Conservation (phyloP, 1,140 invertebrate genomes). For the Rhyacophila brunnea region DNA sequence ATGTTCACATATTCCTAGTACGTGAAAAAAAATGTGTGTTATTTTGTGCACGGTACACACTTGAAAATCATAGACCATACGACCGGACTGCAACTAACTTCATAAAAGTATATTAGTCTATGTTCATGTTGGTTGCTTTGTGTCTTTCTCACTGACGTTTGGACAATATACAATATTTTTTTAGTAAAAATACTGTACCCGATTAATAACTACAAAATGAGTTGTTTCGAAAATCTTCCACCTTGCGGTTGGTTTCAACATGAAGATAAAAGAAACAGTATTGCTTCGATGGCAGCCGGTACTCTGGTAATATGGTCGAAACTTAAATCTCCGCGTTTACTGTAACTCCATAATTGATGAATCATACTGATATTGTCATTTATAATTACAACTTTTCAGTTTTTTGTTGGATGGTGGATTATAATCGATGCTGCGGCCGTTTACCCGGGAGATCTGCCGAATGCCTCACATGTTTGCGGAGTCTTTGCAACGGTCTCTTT, state of each 20-base stretch:
- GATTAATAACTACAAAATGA: slow-evolving; percentile 40
- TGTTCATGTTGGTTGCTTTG: background rate
- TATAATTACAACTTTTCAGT: too few relatives aligned
- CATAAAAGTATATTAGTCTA: too few relatives aligned
- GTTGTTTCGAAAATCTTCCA: slow-evolving; percentile 50
- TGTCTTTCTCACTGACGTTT: background rate
- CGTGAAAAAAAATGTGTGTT: too few relatives aligned
- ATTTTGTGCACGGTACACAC: too few relatives aligned
- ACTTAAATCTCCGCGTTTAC: background rate
- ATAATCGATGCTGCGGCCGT: slow-evolving; percentile 90
- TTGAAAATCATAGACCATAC: too few relatives aligned
- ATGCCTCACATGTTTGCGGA: slow-evolving; percentile 88
- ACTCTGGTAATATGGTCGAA: slow-evolving; percentile 66
- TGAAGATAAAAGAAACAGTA: slow-evolving; percentile 67
- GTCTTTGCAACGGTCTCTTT: slow-evolving; percentile 91
- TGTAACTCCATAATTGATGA: slow-evolving; percentile 38
- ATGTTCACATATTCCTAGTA: too few relatives aligned
- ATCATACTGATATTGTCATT: slow-evolving; percentile 38
- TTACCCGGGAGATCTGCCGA: slow-evolving; percentile 60
- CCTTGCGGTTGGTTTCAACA: slow-evolving; percentile 51
- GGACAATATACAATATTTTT: background rate
- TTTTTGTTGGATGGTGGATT: slow-evolving; percentile 97
- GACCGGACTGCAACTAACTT: background rate
- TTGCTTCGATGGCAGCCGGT: slow-evolving; percentile 81
- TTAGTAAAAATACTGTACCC: background rate